Conservation (phyloP, 2,888 invertebrate species). For the Merodon equestris region DNA sequence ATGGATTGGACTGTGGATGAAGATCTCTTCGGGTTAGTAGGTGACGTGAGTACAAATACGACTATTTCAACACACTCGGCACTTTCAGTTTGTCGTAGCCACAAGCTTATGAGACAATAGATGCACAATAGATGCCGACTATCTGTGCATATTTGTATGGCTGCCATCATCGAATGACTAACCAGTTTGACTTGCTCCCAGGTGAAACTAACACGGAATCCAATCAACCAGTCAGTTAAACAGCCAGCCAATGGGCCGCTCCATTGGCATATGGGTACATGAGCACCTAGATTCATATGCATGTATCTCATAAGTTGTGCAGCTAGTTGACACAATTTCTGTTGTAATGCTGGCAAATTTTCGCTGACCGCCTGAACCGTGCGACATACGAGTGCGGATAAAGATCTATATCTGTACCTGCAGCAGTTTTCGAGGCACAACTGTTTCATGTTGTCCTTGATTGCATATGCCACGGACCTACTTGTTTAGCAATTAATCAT, state of each 20-base stretch:
- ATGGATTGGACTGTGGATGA: background rate
- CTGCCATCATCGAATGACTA: slow-evolving; percentile 29
- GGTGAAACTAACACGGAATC: slow-evolving; percentile 48
- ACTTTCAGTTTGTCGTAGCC: slow-evolving; percentile 32
- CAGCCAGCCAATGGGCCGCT: background rate
- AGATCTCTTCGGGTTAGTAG: slow-evolving; percentile 5
- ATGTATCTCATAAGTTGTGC: slow-evolving; percentile 25
- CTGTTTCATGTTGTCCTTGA: slow-evolving; percentile 51
- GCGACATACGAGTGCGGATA: slow-evolving; percentile 6
- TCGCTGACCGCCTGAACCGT: slow-evolving; percentile 47
- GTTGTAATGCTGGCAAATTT: slow-evolving; percentile 31
- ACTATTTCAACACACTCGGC: background rate
- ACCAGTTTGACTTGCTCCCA: slow-evolving; percentile 58
- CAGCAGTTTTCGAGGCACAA: slow-evolving; percentile 21
- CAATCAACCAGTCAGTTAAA: background rate
- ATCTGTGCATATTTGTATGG: slow-evolving; percentile 7
- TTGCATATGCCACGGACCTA: slow-evolving; percentile 23
- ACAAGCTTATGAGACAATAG: background rate
- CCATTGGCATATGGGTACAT: background rate
- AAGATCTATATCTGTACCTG: slow-evolving; percentile 1
- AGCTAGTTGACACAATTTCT: slow-evolving; percentile 53
- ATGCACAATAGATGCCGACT: slow-evolving; percentile 28
- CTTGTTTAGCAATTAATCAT: slow-evolving; percentile 55
- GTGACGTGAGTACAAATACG: background rate
- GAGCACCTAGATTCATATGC: no score